Evolutionary conservation across 37 sponge, comb jelly and placozoan genomes (phyloP).

Genomic region (Eunapius fragilis): DNA sequence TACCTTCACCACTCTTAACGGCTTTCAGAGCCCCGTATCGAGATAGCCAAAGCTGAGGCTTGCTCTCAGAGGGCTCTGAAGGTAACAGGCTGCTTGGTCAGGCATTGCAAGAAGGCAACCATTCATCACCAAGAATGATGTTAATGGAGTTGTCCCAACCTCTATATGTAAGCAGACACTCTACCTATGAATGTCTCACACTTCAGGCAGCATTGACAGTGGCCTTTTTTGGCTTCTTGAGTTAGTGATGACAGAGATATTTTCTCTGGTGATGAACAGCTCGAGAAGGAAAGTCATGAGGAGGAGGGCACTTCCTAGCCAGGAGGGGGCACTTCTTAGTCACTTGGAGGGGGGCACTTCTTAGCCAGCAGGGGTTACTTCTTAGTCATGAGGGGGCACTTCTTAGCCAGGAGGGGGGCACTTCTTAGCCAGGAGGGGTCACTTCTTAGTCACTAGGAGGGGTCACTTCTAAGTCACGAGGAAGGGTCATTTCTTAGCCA

Average conservation of each 20-base stretch:
- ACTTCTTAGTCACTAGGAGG: not conserved
- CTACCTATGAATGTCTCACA: not conserved
- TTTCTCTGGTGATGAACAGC: no score
- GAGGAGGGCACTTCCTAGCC: not conserved
- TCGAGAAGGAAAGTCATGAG: not conserved
- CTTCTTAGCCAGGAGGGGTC: no score
- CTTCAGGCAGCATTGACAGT: not conserved
- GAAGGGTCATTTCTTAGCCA: not conserved
- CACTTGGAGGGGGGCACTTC: not conserved
- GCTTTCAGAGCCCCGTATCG: not conserved
- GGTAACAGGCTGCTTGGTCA: not conserved
- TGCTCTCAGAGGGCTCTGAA: not conserved
- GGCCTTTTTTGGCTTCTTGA: slow-evolving; percentile 4
- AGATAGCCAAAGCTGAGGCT: not conserved
- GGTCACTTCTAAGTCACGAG: no score
- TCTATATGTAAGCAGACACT: not conserved
- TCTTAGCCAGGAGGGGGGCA: not conserved
- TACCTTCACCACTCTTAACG: not conserved
- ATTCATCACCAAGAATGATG: not conserved
- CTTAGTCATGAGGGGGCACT: no score
- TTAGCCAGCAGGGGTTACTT: no score
- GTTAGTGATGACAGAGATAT: not conserved
- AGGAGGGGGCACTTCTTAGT: no score
- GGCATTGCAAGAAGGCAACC: not conserved
- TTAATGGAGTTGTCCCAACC: not conserved